phyloP scores from a whole-genome alignment of 2,113 vertebrate genomes.

The Triplophysa rosa region DNA sequence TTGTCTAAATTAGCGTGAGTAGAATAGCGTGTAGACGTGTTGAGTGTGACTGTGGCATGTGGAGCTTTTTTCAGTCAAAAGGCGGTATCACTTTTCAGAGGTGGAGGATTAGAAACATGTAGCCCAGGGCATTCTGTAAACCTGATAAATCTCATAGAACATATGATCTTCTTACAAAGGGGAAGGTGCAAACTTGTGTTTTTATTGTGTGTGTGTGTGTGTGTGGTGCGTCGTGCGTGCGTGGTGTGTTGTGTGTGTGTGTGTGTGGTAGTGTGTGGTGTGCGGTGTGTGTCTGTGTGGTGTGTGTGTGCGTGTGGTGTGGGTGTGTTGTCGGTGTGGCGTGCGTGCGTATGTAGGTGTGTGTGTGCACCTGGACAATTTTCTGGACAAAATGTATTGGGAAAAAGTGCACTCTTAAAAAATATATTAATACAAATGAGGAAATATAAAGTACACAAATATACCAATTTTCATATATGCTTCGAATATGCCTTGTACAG shows the following conservation, averaged over 20 bases:
- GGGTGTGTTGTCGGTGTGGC: too few species aligned
- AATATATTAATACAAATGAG: too few species aligned
- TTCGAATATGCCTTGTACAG: too few species aligned
- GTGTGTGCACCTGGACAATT: constrained; percentile 5
- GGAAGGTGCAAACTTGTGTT: background rate
- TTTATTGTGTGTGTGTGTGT: background rate
- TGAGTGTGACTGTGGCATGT: constrained; percentile 9
- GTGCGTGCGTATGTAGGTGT: background rate
- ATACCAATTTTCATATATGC: too few species aligned
- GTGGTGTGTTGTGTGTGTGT: constrained; percentile 3
- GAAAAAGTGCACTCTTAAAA: too few species aligned
- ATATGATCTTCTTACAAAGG: constrained; percentile 66
- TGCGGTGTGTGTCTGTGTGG: constrained; percentile 1
- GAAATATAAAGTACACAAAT: too few species aligned
- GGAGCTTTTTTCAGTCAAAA: constrained; percentile 19
- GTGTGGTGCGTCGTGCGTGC: background rate
- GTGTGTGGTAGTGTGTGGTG: constrained; percentile 20
- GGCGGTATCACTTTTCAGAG: constrained; percentile 25
- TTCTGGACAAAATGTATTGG: background rate
- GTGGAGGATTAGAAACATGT: constrained; percentile 59
- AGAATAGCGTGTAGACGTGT: constrained; percentile 13
- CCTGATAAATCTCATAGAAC: constrained; percentile 60
- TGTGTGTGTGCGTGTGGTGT: constrained; percentile 14
- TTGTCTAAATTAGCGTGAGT: constrained; percentile 12
- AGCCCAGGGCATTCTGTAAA: constrained; percentile 57